phyloP scores from a whole-genome alignment of 2,113 vertebrate genomes.

The Corynorhinus townsendii region DNA sequence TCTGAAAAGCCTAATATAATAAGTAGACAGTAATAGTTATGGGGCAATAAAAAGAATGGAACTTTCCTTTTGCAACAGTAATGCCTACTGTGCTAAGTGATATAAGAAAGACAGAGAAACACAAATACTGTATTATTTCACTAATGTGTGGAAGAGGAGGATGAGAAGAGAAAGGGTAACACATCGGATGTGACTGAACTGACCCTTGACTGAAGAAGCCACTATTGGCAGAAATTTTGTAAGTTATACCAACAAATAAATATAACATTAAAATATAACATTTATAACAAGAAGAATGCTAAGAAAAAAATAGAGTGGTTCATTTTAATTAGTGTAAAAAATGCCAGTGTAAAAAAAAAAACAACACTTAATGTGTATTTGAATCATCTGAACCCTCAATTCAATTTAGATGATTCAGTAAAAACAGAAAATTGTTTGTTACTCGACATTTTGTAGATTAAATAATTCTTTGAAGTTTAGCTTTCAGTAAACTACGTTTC shows the following conservation, averaged over 20 bases:
- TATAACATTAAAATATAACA: neutral
- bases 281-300: neutral
- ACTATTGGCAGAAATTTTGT: neutral
- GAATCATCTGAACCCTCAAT: neutral
- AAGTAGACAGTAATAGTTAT: neutral
- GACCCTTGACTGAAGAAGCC: neutral
- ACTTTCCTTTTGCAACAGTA: neutral
- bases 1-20: neutral
- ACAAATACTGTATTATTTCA: neutral
- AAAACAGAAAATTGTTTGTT: neutral
- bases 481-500: neutral
- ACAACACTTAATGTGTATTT: neutral
- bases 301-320: neutral
- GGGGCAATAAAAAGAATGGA: neutral
- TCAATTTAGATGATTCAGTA: neutral
- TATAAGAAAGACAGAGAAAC: neutral
- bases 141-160: neutral
- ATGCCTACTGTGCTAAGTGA: neutral
- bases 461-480: neutral
- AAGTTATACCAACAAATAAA: neutral
- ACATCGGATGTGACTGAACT: accelerated
- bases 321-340: slow-evolving; percentile 4
- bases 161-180: neutral
- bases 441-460: neutral
- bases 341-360: neutral